Evolutionary conservation across 1,140 invertebrate genomes (phyloP), one percentile per base, ranked within the genome.

Genomic region (Dolichoris vasculosae): DNA sequence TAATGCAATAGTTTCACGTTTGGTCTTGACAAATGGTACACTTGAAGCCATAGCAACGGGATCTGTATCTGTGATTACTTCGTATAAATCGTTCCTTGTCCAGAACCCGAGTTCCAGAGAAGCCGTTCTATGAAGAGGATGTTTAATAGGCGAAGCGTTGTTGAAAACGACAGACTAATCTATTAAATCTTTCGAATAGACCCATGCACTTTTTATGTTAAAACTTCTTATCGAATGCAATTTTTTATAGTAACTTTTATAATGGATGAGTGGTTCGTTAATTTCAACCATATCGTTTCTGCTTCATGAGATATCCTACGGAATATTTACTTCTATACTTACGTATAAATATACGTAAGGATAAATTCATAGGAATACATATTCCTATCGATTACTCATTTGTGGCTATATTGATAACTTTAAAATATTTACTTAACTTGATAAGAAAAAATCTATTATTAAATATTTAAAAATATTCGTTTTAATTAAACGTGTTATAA

Each of bases 171-270:
- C 7, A 13, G 38, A n/a, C 40, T 78, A 78, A 67, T 77, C 75
- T 76, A 76, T 55, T 8, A 32, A 76, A 76, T 2, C 69, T 32
- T 32, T 73, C 15, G 2, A 20, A 55, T 20, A 2, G 23, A 59
- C 20, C 32, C 35, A 43, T 55, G 38, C 35, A 32, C 64, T 69
- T 83, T 75, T 83, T 35, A n/a, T 9, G 46, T 82, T n/a, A 40
- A 73, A 82, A 75, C 32, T 76, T 73, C 23, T 83, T 83, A 83
- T 75, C 69, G n/a, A 23, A 26, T 26, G n/a, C 35, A 38, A 26
- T 59, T 67, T 82, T 67, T 64, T 35, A 13, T 55, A 23, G 20
- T 26, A 3, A 80, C 63, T 69, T 26, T 82, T 73, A 69, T 26
- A 26, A 59, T 51, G 32, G n/a, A 4, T 35, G 35, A 82, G 80